Conservation (phyloP, 2,113 vertebrate species). For the Daphoenositta chrysoptera region DNA sequence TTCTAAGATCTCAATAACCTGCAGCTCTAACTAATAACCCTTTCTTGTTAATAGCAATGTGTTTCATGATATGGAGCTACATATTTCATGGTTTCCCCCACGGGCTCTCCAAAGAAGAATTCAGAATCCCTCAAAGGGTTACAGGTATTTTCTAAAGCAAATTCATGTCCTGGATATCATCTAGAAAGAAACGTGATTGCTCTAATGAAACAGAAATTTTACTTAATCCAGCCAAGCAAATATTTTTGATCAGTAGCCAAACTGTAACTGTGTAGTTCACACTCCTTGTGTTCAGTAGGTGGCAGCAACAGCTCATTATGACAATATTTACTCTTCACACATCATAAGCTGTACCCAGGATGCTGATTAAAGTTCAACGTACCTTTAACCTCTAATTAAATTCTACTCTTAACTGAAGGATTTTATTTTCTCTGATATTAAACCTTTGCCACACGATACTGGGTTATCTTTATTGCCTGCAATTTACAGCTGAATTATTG, state of each 20-base stretch:
- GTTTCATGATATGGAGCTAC: background rate
- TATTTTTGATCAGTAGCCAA: background rate
- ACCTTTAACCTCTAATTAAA: background rate
- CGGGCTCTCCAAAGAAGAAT: background rate
- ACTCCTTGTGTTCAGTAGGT: constrained; percentile 16
- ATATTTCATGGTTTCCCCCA: no score
- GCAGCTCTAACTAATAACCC: background rate
- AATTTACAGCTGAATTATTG: background rate
- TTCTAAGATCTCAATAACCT: background rate
- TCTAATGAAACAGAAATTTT: background rate
- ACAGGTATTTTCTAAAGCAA: background rate
- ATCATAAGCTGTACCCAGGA: background rate
- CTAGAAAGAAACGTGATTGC: background rate
- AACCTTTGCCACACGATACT: background rate
- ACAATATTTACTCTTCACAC: background rate
- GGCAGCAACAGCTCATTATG: constrained; percentile 45
- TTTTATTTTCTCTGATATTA: background rate
- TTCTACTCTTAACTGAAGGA: background rate
- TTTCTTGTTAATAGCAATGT: background rate
- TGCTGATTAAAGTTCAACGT: background rate
- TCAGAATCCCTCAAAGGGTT: background rate
- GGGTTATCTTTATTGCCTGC: background rate
- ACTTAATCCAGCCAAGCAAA: background rate
- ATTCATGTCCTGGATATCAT: background rate
- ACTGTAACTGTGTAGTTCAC: background rate